These are phyloP conservation scores for Psococerastis gibbosa DNA, from an alignment of 2,888 invertebrate species.

Conservation along the genomic window DNA sequence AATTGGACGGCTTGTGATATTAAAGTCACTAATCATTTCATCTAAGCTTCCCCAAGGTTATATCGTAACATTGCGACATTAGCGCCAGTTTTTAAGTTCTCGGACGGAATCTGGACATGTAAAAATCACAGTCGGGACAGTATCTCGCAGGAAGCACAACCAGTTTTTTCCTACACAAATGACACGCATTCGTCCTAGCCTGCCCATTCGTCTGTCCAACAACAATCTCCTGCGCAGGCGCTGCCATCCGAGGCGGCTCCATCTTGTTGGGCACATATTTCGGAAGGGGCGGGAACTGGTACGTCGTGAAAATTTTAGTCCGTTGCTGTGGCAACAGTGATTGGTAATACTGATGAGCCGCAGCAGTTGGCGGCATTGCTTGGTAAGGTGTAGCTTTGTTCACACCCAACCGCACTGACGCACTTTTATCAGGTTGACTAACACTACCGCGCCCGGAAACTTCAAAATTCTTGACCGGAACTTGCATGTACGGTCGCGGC, in stretches of 20 bases:
- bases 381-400: conserved; percentile 19
- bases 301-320: conserved; percentile 26
- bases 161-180: conserved; percentile 71
- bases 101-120: conserved; percentile 68
- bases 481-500: background rate
- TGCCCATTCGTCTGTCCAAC: conserved; percentile 20
- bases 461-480: background rate
- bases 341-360: conserved; percentile 13
- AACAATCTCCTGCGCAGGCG: conserved; percentile 23
- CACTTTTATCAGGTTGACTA: conserved; percentile 18
- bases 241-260: conserved; percentile 1
- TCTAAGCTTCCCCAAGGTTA: no score
- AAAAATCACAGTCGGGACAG: conserved; percentile 82
- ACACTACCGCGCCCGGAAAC: background rate
- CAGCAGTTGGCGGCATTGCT: conserved; percentile 18
- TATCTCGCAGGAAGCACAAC: conserved; percentile 60
- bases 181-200: conserved; percentile 49
- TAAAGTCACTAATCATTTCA: no score
- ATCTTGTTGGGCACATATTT: conserved; percentile 23
- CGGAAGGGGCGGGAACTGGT: conserved; percentile 41
- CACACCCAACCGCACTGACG: background rate
- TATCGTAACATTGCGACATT: background rate
- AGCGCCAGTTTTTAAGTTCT: conserved; percentile 26
- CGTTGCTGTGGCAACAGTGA: conserved; percentile 11
- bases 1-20: no score